phyloP scores from a whole-genome alignment of 2,797 vertebrate genomes.

The Pseudochromis fuscus region DNA sequence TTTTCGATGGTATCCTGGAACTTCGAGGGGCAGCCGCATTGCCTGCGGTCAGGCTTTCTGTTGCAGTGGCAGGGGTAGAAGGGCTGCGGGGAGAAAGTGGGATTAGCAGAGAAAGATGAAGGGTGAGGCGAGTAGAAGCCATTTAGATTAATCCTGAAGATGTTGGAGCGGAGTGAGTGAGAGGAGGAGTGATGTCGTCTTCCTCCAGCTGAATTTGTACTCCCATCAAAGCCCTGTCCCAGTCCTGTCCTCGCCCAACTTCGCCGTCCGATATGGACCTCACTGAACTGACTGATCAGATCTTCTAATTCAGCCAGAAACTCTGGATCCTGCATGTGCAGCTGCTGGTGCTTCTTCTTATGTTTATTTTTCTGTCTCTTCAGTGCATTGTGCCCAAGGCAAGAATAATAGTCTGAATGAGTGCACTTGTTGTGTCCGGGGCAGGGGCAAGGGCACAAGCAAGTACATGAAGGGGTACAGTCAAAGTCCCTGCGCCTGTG shows the following conservation, averaged over 20 bases:
- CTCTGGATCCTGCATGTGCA: constrained; percentile 92
- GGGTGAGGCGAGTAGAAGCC: constrained; percentile 96
- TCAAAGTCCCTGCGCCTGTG: constrained; percentile 91
- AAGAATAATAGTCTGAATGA: constrained; percentile 72
- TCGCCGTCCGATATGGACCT: constrained; percentile 92
- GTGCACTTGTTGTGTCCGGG: constrained; percentile 77
- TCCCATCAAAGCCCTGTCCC: constrained; percentile 69
- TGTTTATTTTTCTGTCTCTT: constrained; percentile 96
- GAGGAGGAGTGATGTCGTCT: constrained; percentile 78
- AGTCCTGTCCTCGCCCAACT: constrained; percentile 76
- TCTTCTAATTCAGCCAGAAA: constrained; percentile 95
- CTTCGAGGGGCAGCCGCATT: constrained; percentile 89
- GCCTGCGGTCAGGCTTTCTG: constrained; percentile 88
- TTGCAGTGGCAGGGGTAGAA: constrained; percentile 94
- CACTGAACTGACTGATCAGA: constrained; percentile 89
- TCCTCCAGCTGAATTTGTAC: constrained; percentile 64
- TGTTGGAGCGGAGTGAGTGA: constrained; percentile 92
- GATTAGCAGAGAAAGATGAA: constrained; percentile 73
- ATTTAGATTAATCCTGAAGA: constrained; percentile 97
- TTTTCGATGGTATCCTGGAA: constrained; percentile 88
- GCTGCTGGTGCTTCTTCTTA: constrained; percentile 96
- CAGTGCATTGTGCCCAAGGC: constrained; percentile 89
- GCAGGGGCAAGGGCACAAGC: constrained; percentile 74
- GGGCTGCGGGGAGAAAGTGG: constrained; percentile 85
- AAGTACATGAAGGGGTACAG: constrained; percentile 79